Evolutionary conservation across 2,888 invertebrate species (phyloP), one percentile per base, ranked within the genome.

Genomic region (Acleris literana): DNA sequence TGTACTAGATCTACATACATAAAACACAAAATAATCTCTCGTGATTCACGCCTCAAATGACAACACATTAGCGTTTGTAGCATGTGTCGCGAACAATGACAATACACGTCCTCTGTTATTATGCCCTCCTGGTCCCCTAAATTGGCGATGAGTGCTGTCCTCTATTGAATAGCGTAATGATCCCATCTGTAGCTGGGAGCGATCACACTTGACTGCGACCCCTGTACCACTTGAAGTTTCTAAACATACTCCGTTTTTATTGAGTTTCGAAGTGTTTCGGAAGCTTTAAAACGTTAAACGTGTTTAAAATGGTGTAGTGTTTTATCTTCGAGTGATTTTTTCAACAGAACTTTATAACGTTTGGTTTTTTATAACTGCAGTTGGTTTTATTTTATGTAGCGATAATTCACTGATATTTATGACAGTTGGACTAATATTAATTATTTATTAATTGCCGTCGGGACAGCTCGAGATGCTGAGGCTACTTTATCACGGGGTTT

Each of bases 141-240:
- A 66, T 66, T 66, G 55, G 49, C 65, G 61, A 48, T 55, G 65
- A 62, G 62, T 66, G 57, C 44, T 60, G 54, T 61, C 62, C 62
- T 55, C 61, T 46, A 66, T 61, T 49, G 33, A 56, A 61, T 39
- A 29, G 49, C 55, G 66, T 57, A 62, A 66, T 66, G 61, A 66
- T 53, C 51, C 66, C 66, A 66, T 66, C 64, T 65, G 61, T 61
- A 66, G 61, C 56, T 53, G 56, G 11, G 56, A 56, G 51, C 29
- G 51, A 51, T 44, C 64, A 11, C 58, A 66, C 66, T 66, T 61
- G 61, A 66, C 64, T 64, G 48, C 57, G 33, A 53, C 61, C 61
- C 60, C 52, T 48, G 51, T 33, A 33, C 61, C 61, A 57, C 66
- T 62, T 39, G 29, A 56, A 33, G 51, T 52, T 62, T 62, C 56